These are phyloP conservation scores for Heliconius congener DNA, from an alignment of 1,140 invertebrate genomes.

Conservation along the genomic window DNA sequence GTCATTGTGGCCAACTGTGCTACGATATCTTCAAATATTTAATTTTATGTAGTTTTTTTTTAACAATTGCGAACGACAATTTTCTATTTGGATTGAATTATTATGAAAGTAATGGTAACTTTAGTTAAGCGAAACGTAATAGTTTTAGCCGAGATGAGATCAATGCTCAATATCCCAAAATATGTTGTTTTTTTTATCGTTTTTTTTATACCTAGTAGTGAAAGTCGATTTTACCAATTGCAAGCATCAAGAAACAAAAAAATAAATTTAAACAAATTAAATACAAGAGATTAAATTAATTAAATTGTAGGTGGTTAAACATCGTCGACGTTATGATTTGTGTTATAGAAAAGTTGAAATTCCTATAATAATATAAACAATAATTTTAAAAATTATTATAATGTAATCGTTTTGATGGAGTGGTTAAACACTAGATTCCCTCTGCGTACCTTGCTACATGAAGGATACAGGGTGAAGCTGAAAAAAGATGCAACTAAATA, in stretches of 20 bases:
- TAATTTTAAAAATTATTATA: neutral
- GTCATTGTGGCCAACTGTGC: too few relatives aligned
- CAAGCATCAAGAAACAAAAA: neutral
- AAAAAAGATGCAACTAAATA: too few relatives aligned
- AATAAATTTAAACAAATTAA: neutral
- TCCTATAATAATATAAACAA: neutral
- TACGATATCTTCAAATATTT: too few relatives aligned
- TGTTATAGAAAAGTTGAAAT: too few relatives aligned
- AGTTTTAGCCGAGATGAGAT: neutral
- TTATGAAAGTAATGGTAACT: conserved; percentile 12
- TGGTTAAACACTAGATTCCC: too few relatives aligned
- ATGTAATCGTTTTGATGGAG: neutral
- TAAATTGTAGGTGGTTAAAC: too few relatives aligned
- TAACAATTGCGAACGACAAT: neutral
- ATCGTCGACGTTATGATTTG: too few relatives aligned
- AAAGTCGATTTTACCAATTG: neutral
- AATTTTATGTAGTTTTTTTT: too few relatives aligned
- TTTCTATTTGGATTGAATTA: conserved; percentile 5
- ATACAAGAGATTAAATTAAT: too few relatives aligned
- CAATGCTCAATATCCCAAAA: neutral
- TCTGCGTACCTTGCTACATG: too few relatives aligned
- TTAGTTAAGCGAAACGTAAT: neutral
- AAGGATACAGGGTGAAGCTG: too few relatives aligned
- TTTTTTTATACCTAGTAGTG: neutral
- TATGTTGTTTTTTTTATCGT: neutral